These are phyloP conservation scores for Phragmatobia fuliginosa DNA, from an alignment of 2,888 invertebrate genomes.

Conservation along the genomic window DNA sequence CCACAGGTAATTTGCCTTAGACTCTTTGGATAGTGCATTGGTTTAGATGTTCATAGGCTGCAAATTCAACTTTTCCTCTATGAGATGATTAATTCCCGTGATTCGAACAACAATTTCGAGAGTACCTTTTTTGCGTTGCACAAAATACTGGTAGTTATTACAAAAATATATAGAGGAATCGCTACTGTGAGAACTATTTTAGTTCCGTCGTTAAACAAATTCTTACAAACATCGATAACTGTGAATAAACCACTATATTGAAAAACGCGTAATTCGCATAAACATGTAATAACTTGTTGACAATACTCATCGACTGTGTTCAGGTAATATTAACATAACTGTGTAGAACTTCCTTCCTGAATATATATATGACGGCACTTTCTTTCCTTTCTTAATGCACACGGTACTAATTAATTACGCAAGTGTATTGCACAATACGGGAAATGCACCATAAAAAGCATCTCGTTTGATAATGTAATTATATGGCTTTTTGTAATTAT, in stretches of 20 bases:
- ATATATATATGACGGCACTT: conserved; percentile 41
- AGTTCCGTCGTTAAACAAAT: background rate
- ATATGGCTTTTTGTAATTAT: too few species aligned
- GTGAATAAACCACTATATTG: background rate
- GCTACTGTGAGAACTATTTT: background rate
- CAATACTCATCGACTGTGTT: conserved; percentile 16
- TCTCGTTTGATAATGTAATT: conserved; percentile 39
- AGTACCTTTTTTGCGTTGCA: background rate
- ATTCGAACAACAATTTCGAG: background rate
- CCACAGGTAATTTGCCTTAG: background rate
- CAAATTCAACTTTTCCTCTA: background rate
- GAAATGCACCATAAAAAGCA: conserved; percentile 40
- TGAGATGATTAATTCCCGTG: background rate
- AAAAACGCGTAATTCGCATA: background rate
- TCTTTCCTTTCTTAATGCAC: conserved; percentile 50
- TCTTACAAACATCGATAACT: background rate
- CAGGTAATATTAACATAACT: conserved; percentile 30
- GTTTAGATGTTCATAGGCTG: background rate
- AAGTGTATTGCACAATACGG: conserved; percentile 45
- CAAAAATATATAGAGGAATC: background rate
- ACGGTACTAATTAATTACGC: conserved; percentile 40
- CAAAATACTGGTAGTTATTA: background rate
- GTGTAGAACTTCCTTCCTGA: conserved; percentile 46
- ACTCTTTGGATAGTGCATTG: background rate
- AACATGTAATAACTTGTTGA: conserved; percentile 14